Base-by-base conservation (phyloP, 2,888 invertebrate species). In the Cylindroiulus punctatus region DNA sequence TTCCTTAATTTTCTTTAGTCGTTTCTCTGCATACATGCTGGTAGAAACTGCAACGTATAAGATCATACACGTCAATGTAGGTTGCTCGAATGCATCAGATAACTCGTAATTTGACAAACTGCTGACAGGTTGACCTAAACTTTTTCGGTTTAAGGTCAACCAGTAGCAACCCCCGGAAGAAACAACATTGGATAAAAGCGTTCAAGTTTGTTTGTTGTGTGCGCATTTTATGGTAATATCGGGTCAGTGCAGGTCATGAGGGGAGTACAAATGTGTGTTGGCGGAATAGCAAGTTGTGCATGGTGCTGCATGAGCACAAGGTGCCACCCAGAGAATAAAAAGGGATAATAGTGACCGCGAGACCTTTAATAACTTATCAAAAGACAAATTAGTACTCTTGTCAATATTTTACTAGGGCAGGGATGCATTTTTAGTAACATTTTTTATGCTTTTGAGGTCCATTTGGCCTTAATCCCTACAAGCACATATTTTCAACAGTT, bases 321-420 rank as follows among this genome's bases (percentile, higher is more conserved):
- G 30, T 52, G 76, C 76, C 14, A 44, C 44, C 44, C 30, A 30
- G 30, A 44, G 26, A 76, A 26, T 76, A 26, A 32, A 76, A 17
- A 76, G 76, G 76, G 76, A 76, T 76, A 76, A 32, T 76, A 76
- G 76, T 76, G 76, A 76, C 76, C 76, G 76, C 76, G 76, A 76
- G 76, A 76, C 76, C 76, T 76, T 65, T 76, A 30, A 76, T 30
- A 30, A 76, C 26, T 0, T 32, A 76, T 26, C 26, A 26, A 76
- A 12, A 76, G 3, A 14, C 76, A 76, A 76, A 76, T 76, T 76
- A 76, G 30, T 76, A 76, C n/a, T 52, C 26, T 14, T 14, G 26
- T 26, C 3, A 76, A 30, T 17, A 44, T 76, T 76, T 76, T 76
- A 17, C 76, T 76, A 76, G 76, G 76, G 76, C 76, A 76, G 76